Evolutionary conservation across 2,888 invertebrate species (phyloP).

Genomic region (Leptopterna dolabrata): DNA sequence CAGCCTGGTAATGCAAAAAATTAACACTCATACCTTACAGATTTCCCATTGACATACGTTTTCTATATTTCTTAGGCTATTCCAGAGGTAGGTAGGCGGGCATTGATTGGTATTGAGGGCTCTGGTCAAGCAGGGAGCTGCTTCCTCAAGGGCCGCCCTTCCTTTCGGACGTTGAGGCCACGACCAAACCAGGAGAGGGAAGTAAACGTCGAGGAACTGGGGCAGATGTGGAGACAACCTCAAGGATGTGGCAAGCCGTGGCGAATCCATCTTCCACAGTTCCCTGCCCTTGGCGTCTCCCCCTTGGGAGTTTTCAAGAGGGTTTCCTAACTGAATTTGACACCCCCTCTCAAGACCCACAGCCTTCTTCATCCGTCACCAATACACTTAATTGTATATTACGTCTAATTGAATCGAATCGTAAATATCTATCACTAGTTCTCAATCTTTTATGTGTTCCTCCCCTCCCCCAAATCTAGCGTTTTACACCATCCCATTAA

Average conservation of each 20-base stretch:
- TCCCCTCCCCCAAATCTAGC: too few species aligned
- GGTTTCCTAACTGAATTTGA: slow-evolving; percentile 36
- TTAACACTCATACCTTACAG: too few species aligned
- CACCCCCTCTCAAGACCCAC: not conserved
- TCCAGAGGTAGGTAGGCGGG: too few species aligned
- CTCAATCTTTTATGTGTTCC: too few species aligned
- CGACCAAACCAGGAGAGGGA: not conserved
- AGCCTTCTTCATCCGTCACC: not conserved
- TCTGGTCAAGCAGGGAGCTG: too few species aligned
- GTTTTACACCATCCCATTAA: too few species aligned
- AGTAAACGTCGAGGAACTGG: slow-evolving; percentile 40
- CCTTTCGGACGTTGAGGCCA: not conserved
- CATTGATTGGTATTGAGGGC: too few species aligned
- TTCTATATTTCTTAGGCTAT: too few species aligned
- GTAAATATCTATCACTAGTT: too few species aligned
- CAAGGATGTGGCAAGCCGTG: slow-evolving; percentile 40
- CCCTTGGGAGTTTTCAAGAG: not conserved
- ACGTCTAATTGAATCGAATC: not conserved
- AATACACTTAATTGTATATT: too few species aligned
- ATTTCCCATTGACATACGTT: too few species aligned
- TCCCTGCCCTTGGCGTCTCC: slow-evolving; percentile 14
- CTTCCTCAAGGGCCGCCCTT: not conserved
- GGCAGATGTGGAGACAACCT: slow-evolving; percentile 36
- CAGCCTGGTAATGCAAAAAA: too few species aligned
- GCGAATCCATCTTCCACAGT: slow-evolving; percentile 7